Percentiles rank a stretch among this genome's conserved stretches.
Evolutionary conservation across 1,140 invertebrate genomes (phyloP).

Genomic region (Parasteatoda tepidariorum): DNA sequence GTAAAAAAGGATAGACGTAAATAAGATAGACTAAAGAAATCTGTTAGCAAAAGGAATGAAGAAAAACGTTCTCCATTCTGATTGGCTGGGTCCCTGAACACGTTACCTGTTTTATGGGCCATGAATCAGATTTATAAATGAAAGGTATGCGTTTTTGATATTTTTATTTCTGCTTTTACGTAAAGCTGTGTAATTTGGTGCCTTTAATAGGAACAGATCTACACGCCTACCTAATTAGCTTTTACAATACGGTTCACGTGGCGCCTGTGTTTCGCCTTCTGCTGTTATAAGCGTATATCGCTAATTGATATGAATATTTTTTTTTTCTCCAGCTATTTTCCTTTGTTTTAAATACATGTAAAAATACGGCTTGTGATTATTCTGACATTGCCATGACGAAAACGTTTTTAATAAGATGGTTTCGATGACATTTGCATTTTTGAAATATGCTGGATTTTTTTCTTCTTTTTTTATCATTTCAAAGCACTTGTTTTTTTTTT

Average conservation of each 20-base stretch:
- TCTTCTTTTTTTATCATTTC: too few species aligned
- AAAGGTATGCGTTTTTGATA: constrained; percentile 27
- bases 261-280: constrained; percentile 15
- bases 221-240: constrained; percentile 46
- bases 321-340: too few species aligned
- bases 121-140: constrained; percentile 56
- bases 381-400: too few species aligned
- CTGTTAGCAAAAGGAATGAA: neutral
- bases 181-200: constrained; percentile 48
- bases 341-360: too few species aligned
- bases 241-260: constrained; percentile 41
- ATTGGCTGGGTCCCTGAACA: neutral
- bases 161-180: neutral
- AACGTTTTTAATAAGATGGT: too few species aligned
- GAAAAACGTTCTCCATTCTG: neutral
- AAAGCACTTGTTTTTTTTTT: neutral
- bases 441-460: too few species aligned
- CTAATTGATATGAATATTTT: too few species aligned
- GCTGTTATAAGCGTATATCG: neutral
- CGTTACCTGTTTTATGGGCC: constrained; percentile 23
- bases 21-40: neutral
- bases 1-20: constrained; percentile 5
- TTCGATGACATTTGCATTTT: too few species aligned
- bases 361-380: too few species aligned
- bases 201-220: constrained; percentile 30